Percentiles rank a stretch among this genome's conserved stretches.
Conservation (phyloP, 1,140 invertebrate genomes). For the Caenorhabditis inopinata region DNA sequence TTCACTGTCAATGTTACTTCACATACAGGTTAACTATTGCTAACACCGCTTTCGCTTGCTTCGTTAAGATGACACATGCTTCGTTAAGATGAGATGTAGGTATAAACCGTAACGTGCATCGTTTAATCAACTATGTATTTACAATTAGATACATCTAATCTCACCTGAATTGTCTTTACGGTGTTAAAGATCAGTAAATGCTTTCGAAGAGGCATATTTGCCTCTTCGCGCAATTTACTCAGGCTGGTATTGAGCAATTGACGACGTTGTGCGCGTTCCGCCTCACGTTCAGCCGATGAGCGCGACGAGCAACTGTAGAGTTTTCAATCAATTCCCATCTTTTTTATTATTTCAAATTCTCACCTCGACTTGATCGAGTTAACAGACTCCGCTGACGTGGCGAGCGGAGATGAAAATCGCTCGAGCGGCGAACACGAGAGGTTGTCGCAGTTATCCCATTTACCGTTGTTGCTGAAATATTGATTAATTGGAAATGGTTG, state of each 20-base stretch:
- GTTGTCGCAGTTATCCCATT: conserved; percentile 26
- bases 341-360: not conserved
- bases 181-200: conserved; percentile 44
- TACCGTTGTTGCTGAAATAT: conserved; percentile 15
- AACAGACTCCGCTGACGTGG: conserved; percentile 31
- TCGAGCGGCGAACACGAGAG: conserved; percentile 30
- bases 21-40: too few relatives aligned
- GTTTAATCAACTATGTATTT: too few relatives aligned
- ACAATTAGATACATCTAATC: not conserved
- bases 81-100: too few relatives aligned
- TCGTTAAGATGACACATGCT: too few relatives aligned
- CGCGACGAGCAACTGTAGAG: conserved; percentile 42
- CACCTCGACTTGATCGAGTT: conserved; percentile 32
- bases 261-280: conserved; percentile 31
- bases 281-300: conserved; percentile 43
- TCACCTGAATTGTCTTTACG: conserved; percentile 42
- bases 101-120: too few relatives aligned
- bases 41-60: too few relatives aligned
- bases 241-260: conserved; percentile 40
- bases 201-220: conserved; percentile 43
- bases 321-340: not conserved
- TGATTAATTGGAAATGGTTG: not conserved
- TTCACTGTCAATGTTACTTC: too few relatives aligned
- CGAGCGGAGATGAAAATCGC: conserved; percentile 28
- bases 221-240: conserved; percentile 30